phyloP scores from a whole-genome alignment of 2,888 invertebrate genomes.

The Drosophila mulleri region DNA sequence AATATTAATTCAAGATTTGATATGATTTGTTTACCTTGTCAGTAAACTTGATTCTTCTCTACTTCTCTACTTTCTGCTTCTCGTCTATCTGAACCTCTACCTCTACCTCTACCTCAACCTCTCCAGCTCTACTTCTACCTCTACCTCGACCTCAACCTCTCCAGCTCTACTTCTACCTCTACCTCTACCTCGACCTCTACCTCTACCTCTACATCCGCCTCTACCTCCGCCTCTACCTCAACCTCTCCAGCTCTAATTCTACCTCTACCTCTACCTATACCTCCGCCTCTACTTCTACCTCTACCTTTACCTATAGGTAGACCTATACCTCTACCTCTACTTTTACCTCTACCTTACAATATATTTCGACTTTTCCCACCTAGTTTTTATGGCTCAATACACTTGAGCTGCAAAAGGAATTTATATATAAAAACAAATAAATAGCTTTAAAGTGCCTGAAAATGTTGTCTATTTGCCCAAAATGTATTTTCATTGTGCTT shows the following conservation, averaged over 20 bases:
- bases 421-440: slow-evolving; percentile 16
- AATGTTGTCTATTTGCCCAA: slow-evolving; percentile 9
- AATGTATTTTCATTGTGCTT: slow-evolving; percentile 20
- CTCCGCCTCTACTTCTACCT: background rate
- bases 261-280: background rate
- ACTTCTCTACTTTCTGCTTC: too few species aligned
- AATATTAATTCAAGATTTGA: too few species aligned
- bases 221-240: too few species aligned
- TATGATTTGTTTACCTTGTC: too few species aligned
- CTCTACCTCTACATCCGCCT: background rate
- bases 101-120: background rate
- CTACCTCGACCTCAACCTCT: too few species aligned
- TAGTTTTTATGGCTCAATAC: slow-evolving; percentile 51
- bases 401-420: slow-evolving; percentile 37
- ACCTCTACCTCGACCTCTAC: too few species aligned
- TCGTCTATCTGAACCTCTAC: background rate
- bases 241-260: too few species aligned
- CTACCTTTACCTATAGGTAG: too few species aligned
- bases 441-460: slow-evolving; percentile 4
- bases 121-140: background rate
- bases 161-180: background rate
- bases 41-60: too few species aligned
- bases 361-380: slow-evolving; percentile 1
- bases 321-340: background rate
- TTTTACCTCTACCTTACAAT: too few species aligned